A percentile compares a stretch with the other conserved stretches of the same genome.
Conservation (phyloP, 2,888 invertebrate species). For the Apomyelois bistriatella region DNA sequence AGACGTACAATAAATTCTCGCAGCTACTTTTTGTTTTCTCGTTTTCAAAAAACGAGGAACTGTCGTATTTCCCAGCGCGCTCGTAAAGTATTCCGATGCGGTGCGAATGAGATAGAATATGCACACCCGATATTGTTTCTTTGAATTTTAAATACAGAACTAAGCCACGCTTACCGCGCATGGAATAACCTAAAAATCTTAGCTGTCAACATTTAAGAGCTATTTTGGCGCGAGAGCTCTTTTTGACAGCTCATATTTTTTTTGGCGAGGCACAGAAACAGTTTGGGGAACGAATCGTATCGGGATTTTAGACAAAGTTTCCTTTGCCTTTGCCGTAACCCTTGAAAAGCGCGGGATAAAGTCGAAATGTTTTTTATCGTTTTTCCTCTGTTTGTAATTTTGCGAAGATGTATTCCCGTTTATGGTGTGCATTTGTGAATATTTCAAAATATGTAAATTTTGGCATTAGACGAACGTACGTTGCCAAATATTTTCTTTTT, state of each 20-base stretch:
- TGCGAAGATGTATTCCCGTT: slow-evolving; percentile 28
- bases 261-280: slow-evolving; percentile 37
- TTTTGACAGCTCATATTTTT: slow-evolving; percentile 21
- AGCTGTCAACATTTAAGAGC: slow-evolving; percentile 30
- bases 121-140: slow-evolving; percentile 73
- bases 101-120: slow-evolving; percentile 55
- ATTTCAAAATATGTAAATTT: slow-evolving; percentile 51
- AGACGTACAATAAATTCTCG: slow-evolving; percentile 48
- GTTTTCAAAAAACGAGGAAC: slow-evolving; percentile 49
- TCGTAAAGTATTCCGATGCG: slow-evolving; percentile 65
- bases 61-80: slow-evolving; percentile 68
- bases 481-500: slow-evolving; percentile 41
- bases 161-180: slow-evolving; percentile 26
- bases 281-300: slow-evolving; percentile 46
- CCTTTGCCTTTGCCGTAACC: slow-evolving; percentile 17
- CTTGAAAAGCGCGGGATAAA: slow-evolving; percentile 21
- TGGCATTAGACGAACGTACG: slow-evolving; percentile 35
- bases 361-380: slow-evolving; percentile 16
- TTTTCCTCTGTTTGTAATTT: slow-evolving; percentile 18
- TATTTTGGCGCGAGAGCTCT: slow-evolving; percentile 33
- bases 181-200: slow-evolving; percentile 32
- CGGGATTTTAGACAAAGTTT: slow-evolving; percentile 39
- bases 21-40: slow-evolving; percentile 41
- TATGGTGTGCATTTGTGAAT: slow-evolving; percentile 42
- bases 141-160: slow-evolving; percentile 67